Percentiles rank a stretch among this genome's conserved stretches.
Evolutionary conservation across 2,888 invertebrate species (phyloP).

Genomic region (Drepanosiphum platanoidis): DNA sequence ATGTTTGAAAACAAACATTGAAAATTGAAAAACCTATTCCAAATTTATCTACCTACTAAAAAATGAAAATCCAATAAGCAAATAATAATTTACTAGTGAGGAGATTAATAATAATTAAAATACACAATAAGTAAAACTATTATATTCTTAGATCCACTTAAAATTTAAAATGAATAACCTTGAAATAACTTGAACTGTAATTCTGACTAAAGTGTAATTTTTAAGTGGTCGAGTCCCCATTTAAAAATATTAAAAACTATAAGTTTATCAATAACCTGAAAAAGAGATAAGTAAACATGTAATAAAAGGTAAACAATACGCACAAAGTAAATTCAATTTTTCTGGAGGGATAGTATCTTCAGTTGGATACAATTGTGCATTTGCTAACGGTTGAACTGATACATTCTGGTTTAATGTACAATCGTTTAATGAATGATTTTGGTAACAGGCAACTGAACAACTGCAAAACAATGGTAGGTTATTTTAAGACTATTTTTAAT

Average conservation of each 20-base stretch:
- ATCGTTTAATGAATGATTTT: constrained; percentile 36
- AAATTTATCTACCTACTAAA: too few species aligned
- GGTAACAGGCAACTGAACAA: constrained; percentile 53
- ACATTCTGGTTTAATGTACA: constrained; percentile 20
- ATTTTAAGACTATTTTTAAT: background rate
- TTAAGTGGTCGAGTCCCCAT: background rate
- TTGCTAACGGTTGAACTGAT: background rate
- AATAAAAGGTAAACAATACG: background rate
- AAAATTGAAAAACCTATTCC: too few species aligned
- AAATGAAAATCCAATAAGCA: too few species aligned
- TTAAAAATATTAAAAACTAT: background rate
- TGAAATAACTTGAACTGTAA: background rate
- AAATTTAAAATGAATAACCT: background rate
- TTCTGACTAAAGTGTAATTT: background rate
- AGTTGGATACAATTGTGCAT: constrained; percentile 37
- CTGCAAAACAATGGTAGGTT: constrained; percentile 4
- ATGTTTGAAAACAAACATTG: too few species aligned
- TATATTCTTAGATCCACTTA: background rate
- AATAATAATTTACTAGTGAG: too few species aligned
- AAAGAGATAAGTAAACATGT: background rate
- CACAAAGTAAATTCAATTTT: constrained; percentile 59
- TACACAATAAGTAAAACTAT: too few species aligned
- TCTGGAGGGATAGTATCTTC: constrained; percentile 50
- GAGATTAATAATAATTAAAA: too few species aligned
- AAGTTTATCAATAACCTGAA: background rate